These are phyloP conservation scores for Kryptolebias ocellatus DNA, from an alignment of 2,797 vertebrate species.

Conservation along the genomic window DNA sequence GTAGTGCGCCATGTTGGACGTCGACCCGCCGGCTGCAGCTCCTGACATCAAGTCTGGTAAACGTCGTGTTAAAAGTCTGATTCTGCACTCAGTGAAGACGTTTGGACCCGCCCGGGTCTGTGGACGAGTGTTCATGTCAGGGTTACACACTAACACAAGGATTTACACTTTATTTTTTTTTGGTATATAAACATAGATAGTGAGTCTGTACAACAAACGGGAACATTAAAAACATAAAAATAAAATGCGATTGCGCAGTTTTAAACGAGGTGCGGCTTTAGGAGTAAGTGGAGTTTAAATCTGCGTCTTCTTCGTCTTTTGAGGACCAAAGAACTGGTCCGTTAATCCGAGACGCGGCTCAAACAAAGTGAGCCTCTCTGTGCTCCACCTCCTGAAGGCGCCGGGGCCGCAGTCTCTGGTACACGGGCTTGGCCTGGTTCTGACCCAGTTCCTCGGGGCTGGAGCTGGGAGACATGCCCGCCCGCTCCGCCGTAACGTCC, in stretches of 20 bases:
- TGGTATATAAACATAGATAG: conserved; percentile 78
- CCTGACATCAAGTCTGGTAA: too few species aligned
- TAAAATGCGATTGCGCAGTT: conserved; percentile 74
- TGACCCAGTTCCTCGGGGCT: conserved; percentile 79
- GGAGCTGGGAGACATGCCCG: conserved; percentile 70
- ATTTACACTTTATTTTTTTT: conserved; percentile 66
- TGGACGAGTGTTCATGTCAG: conserved; percentile 36
- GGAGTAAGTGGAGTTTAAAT: conserved; percentile 56
- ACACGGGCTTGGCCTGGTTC: conserved; percentile 84
- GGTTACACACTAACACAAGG: conserved; percentile 58
- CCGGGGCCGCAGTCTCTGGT: conserved; percentile 91
- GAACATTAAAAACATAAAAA: conserved; percentile 42
- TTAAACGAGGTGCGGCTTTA: conserved; percentile 47
- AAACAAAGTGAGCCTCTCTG: conserved; percentile 96
- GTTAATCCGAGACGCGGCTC: conserved; percentile 44
- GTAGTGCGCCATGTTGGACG: too few species aligned
- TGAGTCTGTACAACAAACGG: conserved; percentile 62
- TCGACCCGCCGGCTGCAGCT: too few species aligned
- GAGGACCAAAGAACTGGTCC: conserved; percentile 29
- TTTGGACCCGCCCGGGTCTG: conserved; percentile 1
- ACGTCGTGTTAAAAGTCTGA: too few species aligned
- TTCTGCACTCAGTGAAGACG: too few species aligned
- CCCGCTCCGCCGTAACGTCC: conserved; percentile 55
- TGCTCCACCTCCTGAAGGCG: conserved; percentile 93
- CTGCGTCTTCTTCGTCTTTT: conserved; percentile 61